Evolutionary conservation across 2,888 invertebrate species (phyloP).

Genomic region (Pseudoips prasinana): DNA sequence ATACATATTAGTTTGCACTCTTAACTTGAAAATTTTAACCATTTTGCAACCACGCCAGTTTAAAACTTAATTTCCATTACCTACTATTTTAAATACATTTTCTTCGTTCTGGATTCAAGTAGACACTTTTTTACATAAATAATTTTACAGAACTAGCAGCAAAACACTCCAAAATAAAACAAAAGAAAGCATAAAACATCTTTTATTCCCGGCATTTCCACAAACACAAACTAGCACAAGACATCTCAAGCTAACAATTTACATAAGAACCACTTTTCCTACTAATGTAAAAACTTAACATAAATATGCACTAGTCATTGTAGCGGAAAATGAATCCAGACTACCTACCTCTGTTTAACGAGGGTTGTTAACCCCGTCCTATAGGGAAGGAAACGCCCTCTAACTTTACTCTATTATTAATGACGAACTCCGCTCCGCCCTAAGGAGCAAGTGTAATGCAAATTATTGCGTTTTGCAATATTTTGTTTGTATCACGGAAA

Average conservation of each 20-base stretch:
- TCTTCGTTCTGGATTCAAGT: no score
- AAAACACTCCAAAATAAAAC: slow-evolving; percentile 1
- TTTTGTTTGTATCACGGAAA: slow-evolving; percentile 62
- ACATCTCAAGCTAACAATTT: slow-evolving; percentile 10
- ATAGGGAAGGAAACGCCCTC: slow-evolving; percentile 65
- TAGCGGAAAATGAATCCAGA: slow-evolving; percentile 61
- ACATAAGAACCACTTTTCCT: slow-evolving; percentile 15
- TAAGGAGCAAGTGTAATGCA: slow-evolving; percentile 67
- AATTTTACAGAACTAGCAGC: background rate
- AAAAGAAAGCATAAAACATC: background rate
- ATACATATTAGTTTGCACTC: no score
- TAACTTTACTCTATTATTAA: slow-evolving; percentile 78
- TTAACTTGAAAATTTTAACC: no score
- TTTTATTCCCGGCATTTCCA: no score
- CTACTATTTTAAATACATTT: no score
- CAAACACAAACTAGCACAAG: slow-evolving; percentile 3
- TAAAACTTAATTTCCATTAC: no score
- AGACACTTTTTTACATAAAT: no score
- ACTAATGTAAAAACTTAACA: slow-evolving; percentile 39
- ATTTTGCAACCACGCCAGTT: no score
- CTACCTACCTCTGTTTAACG: slow-evolving; percentile 58
- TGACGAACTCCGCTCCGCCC: slow-evolving; percentile 71
- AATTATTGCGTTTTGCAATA: slow-evolving; percentile 72
- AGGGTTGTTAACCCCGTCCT: slow-evolving; percentile 71
- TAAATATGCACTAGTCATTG: slow-evolving; percentile 60